Base-by-base conservation (phyloP, 1,140 invertebrate genomes). In the Telenomus remus region DNA sequence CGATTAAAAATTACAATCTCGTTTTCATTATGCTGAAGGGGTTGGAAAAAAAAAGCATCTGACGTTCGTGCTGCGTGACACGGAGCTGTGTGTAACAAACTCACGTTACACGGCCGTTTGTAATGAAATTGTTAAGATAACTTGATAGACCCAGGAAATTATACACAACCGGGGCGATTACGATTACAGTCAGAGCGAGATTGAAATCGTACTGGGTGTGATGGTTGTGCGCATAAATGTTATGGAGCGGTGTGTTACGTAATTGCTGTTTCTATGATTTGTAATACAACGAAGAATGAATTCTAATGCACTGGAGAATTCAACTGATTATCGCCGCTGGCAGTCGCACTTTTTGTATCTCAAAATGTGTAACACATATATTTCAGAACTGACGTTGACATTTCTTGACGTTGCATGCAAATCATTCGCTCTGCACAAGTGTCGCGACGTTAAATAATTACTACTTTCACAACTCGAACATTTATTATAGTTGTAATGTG, bases 71-170 rank as follows among this genome's bases (percentile, higher is more conserved):
- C 42, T 48, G 42, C 50, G 43, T 53, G 49, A 47, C 60, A 46
- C 19, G 6, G 39, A 39, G 27, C 27, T 54, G 37, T 54, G 50
- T 54, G 14, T 51, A 57, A 66, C 46, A 56, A 69, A 60, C 19
- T 59, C 53, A 63, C 47, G 39, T 71, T 46, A 71, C 16, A 47
- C 34, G 39, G 39, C 53, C 37, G 37, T 57, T 44, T 3, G 19
- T 71, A 63, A 63, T 63, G 59, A 71, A 63, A 71, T 71, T 63
- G 59, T 56, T 70, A 44, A 61, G 59, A 71, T 71, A 71, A 63
- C 56, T 56, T 71, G 59, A 56, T 71, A 54, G 55, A 50, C 27
- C 19, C 50, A n/a, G 44, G 35, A 61, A 61, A 71, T 57, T 71
- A 63, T 57, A 71, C 42, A 53, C 63, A 71, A 50, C 39, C 56